A percentile compares a stretch with the other conserved stretches of the same genome.
Conservation (phyloP, 2,797 vertebrate genomes). For the Bovichtus diacanthus region DNA sequence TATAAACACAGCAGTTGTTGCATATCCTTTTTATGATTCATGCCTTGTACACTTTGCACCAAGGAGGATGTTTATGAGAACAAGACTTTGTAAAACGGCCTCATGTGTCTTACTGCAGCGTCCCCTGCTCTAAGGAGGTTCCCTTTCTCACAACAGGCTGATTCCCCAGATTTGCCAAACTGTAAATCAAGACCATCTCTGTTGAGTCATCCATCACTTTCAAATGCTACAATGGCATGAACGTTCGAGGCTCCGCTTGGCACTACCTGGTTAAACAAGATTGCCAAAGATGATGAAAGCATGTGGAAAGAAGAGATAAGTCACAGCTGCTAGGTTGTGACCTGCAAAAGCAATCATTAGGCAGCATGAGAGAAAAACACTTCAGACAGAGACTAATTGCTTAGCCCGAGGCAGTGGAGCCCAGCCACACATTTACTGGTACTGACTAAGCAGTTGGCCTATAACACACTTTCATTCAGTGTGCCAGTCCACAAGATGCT, state of each 20-base stretch:
- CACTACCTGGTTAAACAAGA: conserved; percentile 33
- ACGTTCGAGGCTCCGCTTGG: conserved; percentile 11
- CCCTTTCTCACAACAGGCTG: conserved; percentile 37
- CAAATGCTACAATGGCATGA: conserved; percentile 3
- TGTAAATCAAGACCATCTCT: conserved; percentile 44
- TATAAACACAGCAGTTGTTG: conserved; percentile 57
- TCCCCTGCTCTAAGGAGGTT: conserved; percentile 41
- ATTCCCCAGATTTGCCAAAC: conserved; percentile 30
- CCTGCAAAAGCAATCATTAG: conserved; percentile 40
- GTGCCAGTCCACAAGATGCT: conserved; percentile 36
- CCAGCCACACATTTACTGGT: conserved; percentile 55
- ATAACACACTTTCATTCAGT: conserved; percentile 47
- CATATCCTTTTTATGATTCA: conserved; percentile 57
- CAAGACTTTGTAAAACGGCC: conserved; percentile 27
- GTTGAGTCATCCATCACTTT: conserved; percentile 43
- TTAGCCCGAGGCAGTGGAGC: conserved; percentile 45
- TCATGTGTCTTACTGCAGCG: conserved; percentile 16
- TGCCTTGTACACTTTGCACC: conserved; percentile 33
- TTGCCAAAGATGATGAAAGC: conserved; percentile 37
- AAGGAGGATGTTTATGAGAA: conserved; percentile 47
- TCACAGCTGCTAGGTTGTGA: conserved; percentile 51
- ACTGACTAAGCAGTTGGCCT: conserved; percentile 19
- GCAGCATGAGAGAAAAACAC: conserved; percentile 45
- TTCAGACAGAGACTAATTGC: conserved; percentile 49
- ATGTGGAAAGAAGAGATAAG: conserved; percentile 37